Percentiles rank a stretch among this genome's conserved stretches.
Conservation (phyloP, 2,113 vertebrate genomes). For the Enhydra lutris region DNA sequence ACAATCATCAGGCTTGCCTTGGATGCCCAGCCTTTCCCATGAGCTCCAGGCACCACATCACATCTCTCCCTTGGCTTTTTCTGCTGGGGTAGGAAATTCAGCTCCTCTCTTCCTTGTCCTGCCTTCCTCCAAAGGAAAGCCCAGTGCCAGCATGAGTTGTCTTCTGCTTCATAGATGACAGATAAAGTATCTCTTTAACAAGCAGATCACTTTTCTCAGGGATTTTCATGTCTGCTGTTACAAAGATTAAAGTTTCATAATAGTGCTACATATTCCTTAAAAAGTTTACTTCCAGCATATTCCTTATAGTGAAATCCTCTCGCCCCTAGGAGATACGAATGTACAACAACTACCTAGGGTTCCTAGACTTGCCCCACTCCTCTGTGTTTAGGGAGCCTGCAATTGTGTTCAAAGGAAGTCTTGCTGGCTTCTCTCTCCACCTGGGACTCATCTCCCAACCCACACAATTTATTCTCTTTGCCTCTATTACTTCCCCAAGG, state of each 20-base stretch:
- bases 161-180: not conserved
- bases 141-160: no score
- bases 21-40: not conserved
- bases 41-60: no score
- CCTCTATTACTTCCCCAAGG: rapidly evolving
- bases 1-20: not conserved
- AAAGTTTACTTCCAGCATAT: not conserved
- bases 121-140: not conserved
- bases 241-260: not conserved
- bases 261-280: not conserved
- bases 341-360: not conserved
- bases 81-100: not conserved
- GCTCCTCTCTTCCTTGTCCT: rapidly evolving
- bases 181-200: not conserved
- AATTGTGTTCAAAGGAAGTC: not conserved
- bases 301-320: not conserved
- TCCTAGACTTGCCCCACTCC: not conserved
- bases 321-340: not conserved
- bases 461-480: not conserved
- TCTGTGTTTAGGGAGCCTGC: not conserved
- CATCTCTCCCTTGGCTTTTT: not conserved
- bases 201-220: not conserved
- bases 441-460: not conserved
- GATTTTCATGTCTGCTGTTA: not conserved
- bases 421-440: not conserved